Evolutionary conservation across 2,888 invertebrate genomes (phyloP).

Genomic region (Eretmocerus hayati): DNA sequence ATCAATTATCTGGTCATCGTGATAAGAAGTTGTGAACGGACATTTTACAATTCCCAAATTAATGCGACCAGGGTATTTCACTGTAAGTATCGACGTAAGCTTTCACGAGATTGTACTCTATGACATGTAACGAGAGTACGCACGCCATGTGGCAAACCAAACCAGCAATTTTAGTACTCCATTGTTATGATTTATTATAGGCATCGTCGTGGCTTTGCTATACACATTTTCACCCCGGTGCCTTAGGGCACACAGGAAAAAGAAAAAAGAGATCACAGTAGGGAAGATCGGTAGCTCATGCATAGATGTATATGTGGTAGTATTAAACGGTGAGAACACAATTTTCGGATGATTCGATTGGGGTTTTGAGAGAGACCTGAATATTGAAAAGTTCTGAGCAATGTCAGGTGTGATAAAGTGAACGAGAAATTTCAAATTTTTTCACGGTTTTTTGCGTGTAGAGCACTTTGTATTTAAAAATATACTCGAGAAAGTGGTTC

Average conservation of each 20-base stretch:
- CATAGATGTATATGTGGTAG: background rate
- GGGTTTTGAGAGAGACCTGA: background rate
- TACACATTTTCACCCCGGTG: conserved; percentile 29
- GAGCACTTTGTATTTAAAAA: too few relatives aligned
- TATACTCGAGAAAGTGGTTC: too few relatives aligned
- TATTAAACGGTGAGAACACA: background rate
- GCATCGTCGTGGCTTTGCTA: conserved; percentile 30
- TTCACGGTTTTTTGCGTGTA: too few relatives aligned
- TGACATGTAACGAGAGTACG: background rate
- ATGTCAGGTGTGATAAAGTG: too few relatives aligned
- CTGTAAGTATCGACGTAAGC: too few relatives aligned
- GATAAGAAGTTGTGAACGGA: too few relatives aligned
- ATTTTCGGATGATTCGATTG: conserved; percentile 12
- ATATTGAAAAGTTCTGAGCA: background rate
- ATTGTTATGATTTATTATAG: conserved; percentile 39
- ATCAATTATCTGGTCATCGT: too few relatives aligned
- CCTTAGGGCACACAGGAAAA: conserved; percentile 30
- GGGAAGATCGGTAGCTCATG: conserved; percentile 22
- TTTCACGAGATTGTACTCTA: too few relatives aligned
- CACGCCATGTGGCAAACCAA: conserved; percentile 35
- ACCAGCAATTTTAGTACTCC: conserved; percentile 39
- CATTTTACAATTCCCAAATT: too few relatives aligned
- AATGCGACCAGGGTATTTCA: too few relatives aligned
- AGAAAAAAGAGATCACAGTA: conserved; percentile 25
- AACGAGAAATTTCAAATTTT: too few relatives aligned